A percentile compares a stretch with the other conserved stretches of the same genome.
These are phyloP conservation scores for Plagodis dolabraria DNA, from an alignment of 2,888 invertebrate species.

Conservation along the genomic window DNA sequence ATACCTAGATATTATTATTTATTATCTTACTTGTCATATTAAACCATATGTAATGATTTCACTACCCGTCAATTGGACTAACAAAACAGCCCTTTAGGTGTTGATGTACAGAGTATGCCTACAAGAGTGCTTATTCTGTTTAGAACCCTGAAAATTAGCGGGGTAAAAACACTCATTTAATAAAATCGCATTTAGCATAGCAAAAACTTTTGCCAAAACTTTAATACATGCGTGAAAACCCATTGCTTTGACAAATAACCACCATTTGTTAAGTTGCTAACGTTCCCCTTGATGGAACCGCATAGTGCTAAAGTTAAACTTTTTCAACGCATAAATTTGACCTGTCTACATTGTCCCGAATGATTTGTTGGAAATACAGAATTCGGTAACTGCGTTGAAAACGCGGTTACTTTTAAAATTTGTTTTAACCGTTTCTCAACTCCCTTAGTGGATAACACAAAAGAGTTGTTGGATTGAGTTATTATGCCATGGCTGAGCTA, in stretches of 20 bases:
- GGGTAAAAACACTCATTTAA: too few relatives aligned
- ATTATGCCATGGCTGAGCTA: too few relatives aligned
- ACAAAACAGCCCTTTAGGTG: too few relatives aligned
- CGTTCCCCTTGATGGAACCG: background rate
- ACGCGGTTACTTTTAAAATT: background rate
- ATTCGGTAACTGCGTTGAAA: background rate
- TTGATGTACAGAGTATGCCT: too few relatives aligned
- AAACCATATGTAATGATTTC: too few relatives aligned
- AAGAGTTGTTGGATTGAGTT: too few relatives aligned
- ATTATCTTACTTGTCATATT: too few relatives aligned
- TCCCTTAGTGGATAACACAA: too few relatives aligned
- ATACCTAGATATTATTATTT: too few relatives aligned
- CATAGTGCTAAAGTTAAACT: conserved; percentile 10
- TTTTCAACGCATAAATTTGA: conserved; percentile 28
- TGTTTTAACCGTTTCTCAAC: too few relatives aligned
- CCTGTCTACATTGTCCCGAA: conserved; percentile 19
- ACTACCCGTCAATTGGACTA: too few relatives aligned
- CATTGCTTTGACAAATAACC: background rate
- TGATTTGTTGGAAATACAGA: conserved; percentile 21
- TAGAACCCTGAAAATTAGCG: background rate
- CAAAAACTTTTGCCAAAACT: background rate
- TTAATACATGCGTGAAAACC: too few relatives aligned
- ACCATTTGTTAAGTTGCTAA: conserved; percentile 2
- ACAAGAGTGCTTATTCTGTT: background rate
- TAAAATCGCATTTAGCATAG: background rate